These are phyloP conservation scores for Sebastes iracundus DNA, from an alignment of 2,797 vertebrate species.

Conservation along the genomic window DNA sequence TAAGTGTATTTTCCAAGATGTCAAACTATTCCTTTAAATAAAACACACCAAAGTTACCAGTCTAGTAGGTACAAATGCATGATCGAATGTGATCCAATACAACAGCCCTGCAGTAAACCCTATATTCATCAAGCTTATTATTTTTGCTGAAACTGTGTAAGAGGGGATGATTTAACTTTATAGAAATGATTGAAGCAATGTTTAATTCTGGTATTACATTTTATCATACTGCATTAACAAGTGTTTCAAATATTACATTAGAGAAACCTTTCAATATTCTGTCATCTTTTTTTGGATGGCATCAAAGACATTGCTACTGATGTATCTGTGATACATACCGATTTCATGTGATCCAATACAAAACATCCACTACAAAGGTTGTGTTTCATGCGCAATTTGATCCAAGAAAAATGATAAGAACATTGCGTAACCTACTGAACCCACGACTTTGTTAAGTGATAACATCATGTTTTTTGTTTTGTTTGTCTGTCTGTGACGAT, in stretches of 20 bases:
- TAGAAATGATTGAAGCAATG: not conserved
- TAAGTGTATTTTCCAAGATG: not conserved
- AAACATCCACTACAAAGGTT: not conserved
- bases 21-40: not conserved
- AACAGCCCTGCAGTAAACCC: not conserved
- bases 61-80: not conserved
- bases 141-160: not conserved
- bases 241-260: too few species aligned
- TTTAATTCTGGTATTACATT: not conserved
- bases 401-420: not conserved
- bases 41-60: not conserved
- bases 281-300: not conserved
- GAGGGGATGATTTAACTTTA: not conserved
- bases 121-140: not conserved
- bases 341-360: not conserved
- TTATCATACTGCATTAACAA: not conserved
- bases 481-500: not conserved
- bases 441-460: not conserved
- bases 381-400: not conserved
- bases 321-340: not conserved
- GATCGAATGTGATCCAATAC: not conserved
- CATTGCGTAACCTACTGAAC: not conserved
- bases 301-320: not conserved
- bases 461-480: too few species aligned
- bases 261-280: too few species aligned